A percentile compares a stretch with the other conserved stretches of the same genome.
phyloP scores from a whole-genome alignment of 2,113 vertebrate species.

The Dasyprocta punctata region DNA sequence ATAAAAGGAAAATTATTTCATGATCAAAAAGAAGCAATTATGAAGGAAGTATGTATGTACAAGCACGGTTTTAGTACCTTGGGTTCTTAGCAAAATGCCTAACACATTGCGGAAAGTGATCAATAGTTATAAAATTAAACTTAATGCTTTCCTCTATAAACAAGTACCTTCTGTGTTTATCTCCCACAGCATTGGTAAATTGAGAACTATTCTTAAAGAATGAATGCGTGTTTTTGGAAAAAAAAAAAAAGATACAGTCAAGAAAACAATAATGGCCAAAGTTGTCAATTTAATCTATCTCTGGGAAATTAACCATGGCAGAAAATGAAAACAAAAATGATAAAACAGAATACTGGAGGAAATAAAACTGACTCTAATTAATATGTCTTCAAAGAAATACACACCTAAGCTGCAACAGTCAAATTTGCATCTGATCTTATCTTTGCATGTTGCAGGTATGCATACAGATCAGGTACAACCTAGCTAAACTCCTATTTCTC shows the following conservation, averaged over 20 bases:
- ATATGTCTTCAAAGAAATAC: slow-evolving; percentile 55
- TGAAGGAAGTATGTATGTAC: neutral
- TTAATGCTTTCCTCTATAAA: neutral
- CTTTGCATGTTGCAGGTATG: slow-evolving; percentile 30
- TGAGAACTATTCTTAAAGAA: neutral
- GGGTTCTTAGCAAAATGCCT: neutral
- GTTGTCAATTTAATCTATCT: slow-evolving; percentile 59
- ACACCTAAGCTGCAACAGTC: neutral
- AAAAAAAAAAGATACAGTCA: neutral
- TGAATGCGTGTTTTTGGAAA: neutral
- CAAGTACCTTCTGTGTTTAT: neutral
- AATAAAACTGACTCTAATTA: slow-evolving; percentile 46
- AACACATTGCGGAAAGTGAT: neutral
- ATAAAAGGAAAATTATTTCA: neutral
- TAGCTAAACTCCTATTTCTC: slow-evolving; percentile 36
- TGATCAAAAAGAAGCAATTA: neutral
- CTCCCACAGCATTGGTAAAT: neutral
- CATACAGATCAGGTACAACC: slow-evolving; percentile 36
- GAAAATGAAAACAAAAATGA: neutral
- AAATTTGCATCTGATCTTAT: slow-evolving; percentile 59
- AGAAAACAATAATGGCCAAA: slow-evolving; percentile 35
- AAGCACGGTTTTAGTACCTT: neutral
- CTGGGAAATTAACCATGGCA: slow-evolving; percentile 46
- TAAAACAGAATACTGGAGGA: slow-evolving; percentile 44
- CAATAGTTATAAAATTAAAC: neutral